These are phyloP conservation scores for Salvelinus fontinalis DNA, from an alignment of 2,113 vertebrate species.

Conservation along the genomic window DNA sequence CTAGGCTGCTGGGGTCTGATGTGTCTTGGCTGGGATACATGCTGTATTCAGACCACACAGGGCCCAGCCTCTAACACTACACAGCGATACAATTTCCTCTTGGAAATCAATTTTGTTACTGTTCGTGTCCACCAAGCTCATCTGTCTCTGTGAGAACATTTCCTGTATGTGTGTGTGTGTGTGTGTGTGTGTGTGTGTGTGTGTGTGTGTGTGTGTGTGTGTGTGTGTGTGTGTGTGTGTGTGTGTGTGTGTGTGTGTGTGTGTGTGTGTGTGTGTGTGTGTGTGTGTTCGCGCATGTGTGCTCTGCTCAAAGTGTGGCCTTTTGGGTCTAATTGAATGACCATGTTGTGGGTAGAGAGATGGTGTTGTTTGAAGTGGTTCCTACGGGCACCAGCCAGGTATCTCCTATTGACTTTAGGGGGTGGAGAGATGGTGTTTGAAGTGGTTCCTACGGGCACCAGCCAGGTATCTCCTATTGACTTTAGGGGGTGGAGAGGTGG, in stretches of 20 bases:
- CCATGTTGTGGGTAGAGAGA: constrained; percentile 29
- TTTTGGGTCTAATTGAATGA: constrained; percentile 46
- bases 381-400: constrained; percentile 52
- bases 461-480: constrained; percentile 46
- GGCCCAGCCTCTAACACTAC: constrained; percentile 28
- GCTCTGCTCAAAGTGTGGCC: constrained; percentile 32
- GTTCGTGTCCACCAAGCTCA: constrained; percentile 43
- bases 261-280: too few relatives aligned
- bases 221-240: too few relatives aligned
- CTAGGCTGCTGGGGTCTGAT: constrained; percentile 5
- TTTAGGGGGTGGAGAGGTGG: constrained; percentile 12
- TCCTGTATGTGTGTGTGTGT: constrained; percentile 17
- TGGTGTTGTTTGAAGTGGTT: constrained; percentile 62
- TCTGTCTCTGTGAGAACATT: constrained; percentile 5
- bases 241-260: too few relatives aligned
- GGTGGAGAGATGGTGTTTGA: constrained; percentile 45
- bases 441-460: constrained; percentile 60
- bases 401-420: constrained; percentile 35
- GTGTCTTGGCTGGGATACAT: too few relatives aligned
- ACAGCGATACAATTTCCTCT: constrained; percentile 61
- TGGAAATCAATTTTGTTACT: constrained; percentile 63
- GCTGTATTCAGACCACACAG: constrained; percentile 62
- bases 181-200: too few relatives aligned
- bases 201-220: too few relatives aligned
- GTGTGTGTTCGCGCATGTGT: not conserved